Conservation (phyloP, 2,797 vertebrate genomes). For the Steatocranus sp. region DNA sequence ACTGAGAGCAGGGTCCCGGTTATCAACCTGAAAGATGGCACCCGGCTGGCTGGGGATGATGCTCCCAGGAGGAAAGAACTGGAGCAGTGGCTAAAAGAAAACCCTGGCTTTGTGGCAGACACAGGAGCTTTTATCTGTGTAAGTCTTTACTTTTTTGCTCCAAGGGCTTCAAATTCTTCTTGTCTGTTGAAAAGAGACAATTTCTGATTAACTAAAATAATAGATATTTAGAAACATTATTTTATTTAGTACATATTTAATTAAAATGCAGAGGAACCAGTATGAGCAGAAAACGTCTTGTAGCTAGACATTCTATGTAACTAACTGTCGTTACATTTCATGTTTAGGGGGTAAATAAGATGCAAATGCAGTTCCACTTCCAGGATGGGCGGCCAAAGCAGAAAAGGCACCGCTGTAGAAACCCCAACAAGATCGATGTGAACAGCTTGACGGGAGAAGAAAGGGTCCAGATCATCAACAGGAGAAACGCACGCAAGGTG, state of each 20-base stretch:
- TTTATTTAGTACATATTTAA: not conserved
- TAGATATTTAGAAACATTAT: not conserved
- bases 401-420: slow-evolving; percentile 95
- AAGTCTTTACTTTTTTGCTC: slow-evolving; percentile 34
- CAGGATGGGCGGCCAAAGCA: slow-evolving; percentile 96
- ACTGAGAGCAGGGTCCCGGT: slow-evolving; percentile 90
- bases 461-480: slow-evolving; percentile 96
- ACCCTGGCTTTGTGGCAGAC: slow-evolving; percentile 96
- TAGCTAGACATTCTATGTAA: not conserved
- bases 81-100: slow-evolving; percentile 92
- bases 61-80: slow-evolving; percentile 92
- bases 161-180: not conserved
- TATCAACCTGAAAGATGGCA: slow-evolving; percentile 97
- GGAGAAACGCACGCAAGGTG: slow-evolving; percentile 97
- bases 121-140: slow-evolving; percentile 94
- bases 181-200: not conserved
- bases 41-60: slow-evolving; percentile 94
- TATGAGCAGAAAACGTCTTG: not conserved
- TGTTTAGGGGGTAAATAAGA: slow-evolving; percentile 78
- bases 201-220: not conserved
- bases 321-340: not conserved
- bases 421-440: slow-evolving; percentile 96
- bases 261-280: not conserved
- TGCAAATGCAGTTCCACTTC: slow-evolving; percentile 89
- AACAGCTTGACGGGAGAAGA: slow-evolving; percentile 98